A percentile compares a stretch with the other conserved stretches of the same genome.
These are phyloP conservation scores for Chaitophorus viminalis DNA, from an alignment of 2,888 invertebrate species.

Conservation along the genomic window DNA sequence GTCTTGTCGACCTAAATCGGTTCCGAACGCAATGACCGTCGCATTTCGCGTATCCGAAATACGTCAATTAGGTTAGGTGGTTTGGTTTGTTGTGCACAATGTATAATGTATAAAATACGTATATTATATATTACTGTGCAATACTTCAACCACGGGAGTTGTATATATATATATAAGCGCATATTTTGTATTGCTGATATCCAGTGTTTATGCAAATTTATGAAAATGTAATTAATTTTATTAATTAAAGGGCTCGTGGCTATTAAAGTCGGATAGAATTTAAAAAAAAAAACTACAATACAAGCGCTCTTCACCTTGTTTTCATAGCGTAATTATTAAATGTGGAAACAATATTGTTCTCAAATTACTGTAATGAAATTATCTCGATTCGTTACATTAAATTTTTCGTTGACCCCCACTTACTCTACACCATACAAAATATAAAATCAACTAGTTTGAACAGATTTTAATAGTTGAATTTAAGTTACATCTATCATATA, in stretches of 20 bases:
- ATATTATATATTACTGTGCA: too few relatives aligned
- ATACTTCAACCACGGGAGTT: too few relatives aligned
- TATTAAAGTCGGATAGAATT: constrained; percentile 37
- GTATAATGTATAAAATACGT: too few relatives aligned
- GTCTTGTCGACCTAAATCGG: neutral
- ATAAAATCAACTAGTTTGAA: neutral
- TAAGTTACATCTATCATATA: too few relatives aligned
- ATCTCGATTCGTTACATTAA: neutral
- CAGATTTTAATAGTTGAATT: neutral
- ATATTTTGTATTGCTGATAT: constrained; percentile 7
- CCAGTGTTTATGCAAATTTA: constrained; percentile 50
- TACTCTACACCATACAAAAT: too few relatives aligned
- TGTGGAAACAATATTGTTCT: constrained; percentile 27
- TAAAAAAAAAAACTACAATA: constrained; percentile 20
- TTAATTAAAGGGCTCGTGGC: constrained; percentile 34
- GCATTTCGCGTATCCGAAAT: too few relatives aligned
- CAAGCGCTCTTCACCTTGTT: neutral
- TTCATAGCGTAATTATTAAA: constrained; percentile 1
- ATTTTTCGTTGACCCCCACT: neutral
- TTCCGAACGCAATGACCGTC: too few relatives aligned
- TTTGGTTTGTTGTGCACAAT: too few relatives aligned
- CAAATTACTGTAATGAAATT: constrained; percentile 5
- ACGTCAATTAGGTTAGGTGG: too few relatives aligned
- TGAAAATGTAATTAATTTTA: constrained; percentile 56
- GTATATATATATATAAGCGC: neutral